Base-by-base conservation (phyloP, 2,888 invertebrate genomes). In the Galeopsomyia nigrocyanea region DNA sequence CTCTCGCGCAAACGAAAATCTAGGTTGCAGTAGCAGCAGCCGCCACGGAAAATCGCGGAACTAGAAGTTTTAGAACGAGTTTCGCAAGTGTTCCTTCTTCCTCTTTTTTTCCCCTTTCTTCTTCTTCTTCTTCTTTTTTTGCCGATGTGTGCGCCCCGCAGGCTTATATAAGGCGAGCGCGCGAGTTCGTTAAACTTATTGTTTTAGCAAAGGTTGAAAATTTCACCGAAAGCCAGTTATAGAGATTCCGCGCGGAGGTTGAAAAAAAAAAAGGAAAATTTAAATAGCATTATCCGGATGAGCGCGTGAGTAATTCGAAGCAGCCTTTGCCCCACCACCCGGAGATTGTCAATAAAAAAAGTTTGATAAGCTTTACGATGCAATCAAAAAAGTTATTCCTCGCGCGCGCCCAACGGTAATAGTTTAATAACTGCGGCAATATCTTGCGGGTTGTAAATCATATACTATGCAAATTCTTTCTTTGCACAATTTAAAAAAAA, bases 101-200 rank as follows among this genome's bases (percentile, higher is more conserved):
- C 68, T 68, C 62, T 73, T 73, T 67, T 73, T 73, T 46, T 26
- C 17, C 7, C n/a, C 47, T 16, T n/a, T 73, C 53, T 66, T 13
- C 19, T 69, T 69, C 66, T 69, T 73, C 62, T 73, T 69, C 56
- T 26, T n/a, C 3, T 16, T 31, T 17, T 13, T 21, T 22, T n/a
- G 46, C 60, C 53, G 17, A 17, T 22, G 39, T 21, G 57, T 50
- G 51, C 50, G 58, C 17, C 39, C 31, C 21, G 60, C 46, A 6
- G 7, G 39, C 46, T 39, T 39, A 39, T 39, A 39, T 39, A 39
- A n/a, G 46, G 16, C 21, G 16, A 9, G n/a, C 13, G 46, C 47
- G 47, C 26, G 63, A 65, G 58, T 63, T 73, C 58, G 58, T 58
- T 73, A 70, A 70, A 73, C 73, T 73, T 73, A 73, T 70, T 70